phyloP scores from a whole-genome alignment of 2,113 vertebrate species.

The Chauna torquata region DNA sequence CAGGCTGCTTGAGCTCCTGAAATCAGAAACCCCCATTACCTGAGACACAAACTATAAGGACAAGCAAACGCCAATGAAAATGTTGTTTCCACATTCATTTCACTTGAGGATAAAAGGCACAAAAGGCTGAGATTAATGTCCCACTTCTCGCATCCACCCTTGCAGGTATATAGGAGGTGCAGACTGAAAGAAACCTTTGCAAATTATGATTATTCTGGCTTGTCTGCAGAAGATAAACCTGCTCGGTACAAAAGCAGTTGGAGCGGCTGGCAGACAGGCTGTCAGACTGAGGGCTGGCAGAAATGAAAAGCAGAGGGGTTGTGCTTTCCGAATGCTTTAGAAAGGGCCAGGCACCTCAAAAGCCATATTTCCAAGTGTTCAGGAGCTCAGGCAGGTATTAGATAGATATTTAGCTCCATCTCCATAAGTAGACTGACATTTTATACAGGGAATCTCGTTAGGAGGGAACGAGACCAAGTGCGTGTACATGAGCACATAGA shows the following conservation, averaged over 20 bases:
- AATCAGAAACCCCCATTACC: neutral
- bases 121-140: neutral
- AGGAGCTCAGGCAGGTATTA: neutral
- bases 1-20: constrained; percentile 28
- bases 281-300: neutral
- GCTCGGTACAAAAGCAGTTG: neutral
- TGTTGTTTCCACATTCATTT: neutral
- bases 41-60: neutral
- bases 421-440: neutral
- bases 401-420: neutral
- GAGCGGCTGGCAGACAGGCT: neutral
- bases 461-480: neutral
- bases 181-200: neutral
- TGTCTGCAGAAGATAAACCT: neutral
- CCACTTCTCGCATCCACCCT: neutral
- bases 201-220: neutral
- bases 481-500: rapidly evolving
- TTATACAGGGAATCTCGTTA: neutral
- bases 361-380: neutral
- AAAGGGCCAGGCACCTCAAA: neutral
- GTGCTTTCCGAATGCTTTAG: neutral
- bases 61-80: neutral
- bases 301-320: neutral
- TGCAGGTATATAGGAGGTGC: neutral
- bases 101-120: neutral